Evolutionary conservation across 1,140 invertebrate genomes (phyloP).

Genomic region (Drosophila rhopaloa): DNA sequence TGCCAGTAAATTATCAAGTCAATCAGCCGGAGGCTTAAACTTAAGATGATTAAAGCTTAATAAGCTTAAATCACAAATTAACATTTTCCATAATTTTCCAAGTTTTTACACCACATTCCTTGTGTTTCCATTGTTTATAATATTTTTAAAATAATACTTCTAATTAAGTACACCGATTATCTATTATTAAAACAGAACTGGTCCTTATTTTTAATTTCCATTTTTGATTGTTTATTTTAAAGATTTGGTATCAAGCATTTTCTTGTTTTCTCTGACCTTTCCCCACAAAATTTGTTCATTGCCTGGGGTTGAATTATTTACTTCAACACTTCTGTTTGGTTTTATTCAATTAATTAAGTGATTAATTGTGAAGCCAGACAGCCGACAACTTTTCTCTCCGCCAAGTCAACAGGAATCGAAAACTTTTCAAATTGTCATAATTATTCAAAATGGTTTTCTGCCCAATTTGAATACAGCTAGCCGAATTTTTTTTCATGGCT

Average conservation of each 20-base stretch:
- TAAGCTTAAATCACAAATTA: background rate
- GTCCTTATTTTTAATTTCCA: too few species aligned
- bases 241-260: too few species aligned
- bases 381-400: background rate
- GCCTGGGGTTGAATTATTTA: slow-evolving; percentile 8
- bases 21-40: background rate
- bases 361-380: slow-evolving; percentile 29
- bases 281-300: background rate
- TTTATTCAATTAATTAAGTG: slow-evolving; percentile 47
- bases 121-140: too few species aligned
- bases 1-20: slow-evolving; percentile 13
- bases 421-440: slow-evolving; percentile 77
- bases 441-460: slow-evolving; percentile 71
- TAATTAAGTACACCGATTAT: too few species aligned
- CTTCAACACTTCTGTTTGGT: slow-evolving; percentile 41
- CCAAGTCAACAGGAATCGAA: slow-evolving; percentile 43
- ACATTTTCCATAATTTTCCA: too few species aligned
- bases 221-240: too few species aligned
- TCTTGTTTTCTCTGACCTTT: background rate
- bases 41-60: background rate
- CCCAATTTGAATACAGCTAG: slow-evolving; percentile 49
- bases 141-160: too few species aligned
- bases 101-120: too few species aligned
- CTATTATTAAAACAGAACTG: too few species aligned
- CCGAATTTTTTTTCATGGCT: slow-evolving; percentile 1